Percentiles rank a stretch among this genome's conserved stretches.
These are phyloP conservation scores for Pangasianodon gigas DNA, from an alignment of 2,113 vertebrate genomes.

Conservation along the genomic window DNA sequence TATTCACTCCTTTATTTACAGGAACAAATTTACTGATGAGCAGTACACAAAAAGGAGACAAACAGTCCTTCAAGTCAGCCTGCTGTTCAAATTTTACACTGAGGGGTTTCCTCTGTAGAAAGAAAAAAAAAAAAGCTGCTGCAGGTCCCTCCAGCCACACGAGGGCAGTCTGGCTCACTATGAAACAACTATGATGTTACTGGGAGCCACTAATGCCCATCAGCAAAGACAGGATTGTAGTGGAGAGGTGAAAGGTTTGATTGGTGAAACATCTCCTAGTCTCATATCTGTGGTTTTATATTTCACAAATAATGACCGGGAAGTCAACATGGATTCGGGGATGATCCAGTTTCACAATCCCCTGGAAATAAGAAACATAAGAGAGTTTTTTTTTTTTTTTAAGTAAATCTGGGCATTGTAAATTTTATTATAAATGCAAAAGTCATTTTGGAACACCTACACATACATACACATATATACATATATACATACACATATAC, in stretches of 20 bases:
- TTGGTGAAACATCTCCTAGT: constrained; percentile 34
- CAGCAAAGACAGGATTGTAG: background rate
- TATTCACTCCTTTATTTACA: constrained; percentile 32
- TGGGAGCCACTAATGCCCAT: background rate
- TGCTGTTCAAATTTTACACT: background rate
- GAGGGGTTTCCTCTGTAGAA: background rate
- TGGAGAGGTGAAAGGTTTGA: constrained; percentile 26
- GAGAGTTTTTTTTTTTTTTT: background rate
- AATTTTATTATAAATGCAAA: background rate
- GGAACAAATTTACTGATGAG: constrained; percentile 46
- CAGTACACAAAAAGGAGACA: constrained; percentile 23
- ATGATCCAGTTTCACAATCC: constrained; percentile 89
- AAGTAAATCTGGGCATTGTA: background rate
- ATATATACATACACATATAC: too few relatives aligned
- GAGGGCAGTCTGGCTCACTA: constrained; percentile 36
- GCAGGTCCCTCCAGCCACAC: constrained; percentile 51
- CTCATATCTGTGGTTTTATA: constrained; percentile 71
- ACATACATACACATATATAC: too few relatives aligned
- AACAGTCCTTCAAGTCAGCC: background rate
- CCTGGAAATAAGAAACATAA: constrained; percentile 71
- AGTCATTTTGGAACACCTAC: background rate
- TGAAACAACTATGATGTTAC: constrained; percentile 10
- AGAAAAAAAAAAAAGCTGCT: constrained; percentile 17
- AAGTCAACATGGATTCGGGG: constrained; percentile 96
- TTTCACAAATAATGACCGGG: constrained; percentile 93